Percentiles rank a stretch among this genome's conserved stretches.
These are phyloP conservation scores for Platerodrilus igneus DNA, from an alignment of 2,888 invertebrate genomes.

Conservation along the genomic window DNA sequence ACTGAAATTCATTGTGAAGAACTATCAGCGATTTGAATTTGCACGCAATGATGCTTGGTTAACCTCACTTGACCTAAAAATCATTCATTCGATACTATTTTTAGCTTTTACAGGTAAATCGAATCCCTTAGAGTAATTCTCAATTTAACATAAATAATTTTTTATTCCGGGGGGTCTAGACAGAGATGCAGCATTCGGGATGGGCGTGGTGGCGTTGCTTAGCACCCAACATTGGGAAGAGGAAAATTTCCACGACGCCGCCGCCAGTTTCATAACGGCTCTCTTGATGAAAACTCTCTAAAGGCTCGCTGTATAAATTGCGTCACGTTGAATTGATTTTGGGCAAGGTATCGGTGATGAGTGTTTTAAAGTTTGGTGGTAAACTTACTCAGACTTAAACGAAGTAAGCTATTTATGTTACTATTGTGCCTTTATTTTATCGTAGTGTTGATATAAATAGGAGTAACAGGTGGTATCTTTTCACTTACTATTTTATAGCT, in stretches of 20 bases:
- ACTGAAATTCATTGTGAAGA: no score
- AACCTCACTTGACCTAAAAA: no score
- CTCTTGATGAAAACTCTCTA: slow-evolving; percentile 31
- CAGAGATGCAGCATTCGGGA: slow-evolving; percentile 22
- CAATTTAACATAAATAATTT: no score
- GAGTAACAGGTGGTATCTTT: slow-evolving; percentile 30
- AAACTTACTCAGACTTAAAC: no score
- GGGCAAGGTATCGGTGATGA: no score
- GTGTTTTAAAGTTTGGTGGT: no score
- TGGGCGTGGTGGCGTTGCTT: slow-evolving; percentile 44
- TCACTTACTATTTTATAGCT: slow-evolving; percentile 16
- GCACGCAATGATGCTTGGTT: no score
- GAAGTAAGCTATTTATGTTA: no score
- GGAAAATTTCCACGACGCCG: slow-evolving; percentile 39
- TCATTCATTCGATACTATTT: no score
- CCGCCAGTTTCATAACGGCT: slow-evolving; percentile 37
- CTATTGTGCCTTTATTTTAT: slow-evolving; percentile 16
- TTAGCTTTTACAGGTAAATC: no score
- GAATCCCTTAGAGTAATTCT: no score
- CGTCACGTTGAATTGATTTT: slow-evolving; percentile 15
- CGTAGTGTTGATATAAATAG: slow-evolving; percentile 18
- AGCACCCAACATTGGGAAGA: slow-evolving; percentile 42
- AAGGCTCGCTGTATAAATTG: slow-evolving; percentile 11
- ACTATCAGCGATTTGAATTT: no score
- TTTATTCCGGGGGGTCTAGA: slow-evolving; percentile 6